Evolutionary conservation across 2,113 vertebrate genomes (phyloP).

Genomic region (Vidua macroura): DNA sequence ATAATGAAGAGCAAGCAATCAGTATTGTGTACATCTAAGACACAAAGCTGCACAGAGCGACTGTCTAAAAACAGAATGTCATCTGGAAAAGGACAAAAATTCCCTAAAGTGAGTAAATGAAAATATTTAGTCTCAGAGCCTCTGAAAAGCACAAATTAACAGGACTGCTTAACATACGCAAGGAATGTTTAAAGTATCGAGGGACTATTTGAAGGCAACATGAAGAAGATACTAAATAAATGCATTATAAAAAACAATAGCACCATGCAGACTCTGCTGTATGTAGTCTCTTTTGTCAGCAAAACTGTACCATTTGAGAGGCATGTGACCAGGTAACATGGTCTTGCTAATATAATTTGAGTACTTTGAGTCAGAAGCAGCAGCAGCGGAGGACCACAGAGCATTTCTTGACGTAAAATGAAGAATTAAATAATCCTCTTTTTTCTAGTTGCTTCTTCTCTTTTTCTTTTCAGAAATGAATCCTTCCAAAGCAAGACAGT

Average conservation of each 20-base stretch:
- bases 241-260: not conserved
- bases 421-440: not conserved
- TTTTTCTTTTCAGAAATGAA: not conserved
- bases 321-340: not conserved
- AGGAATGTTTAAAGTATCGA: not conserved
- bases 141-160: constrained; percentile 33
- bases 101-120: constrained; percentile 1
- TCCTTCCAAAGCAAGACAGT: not conserved
- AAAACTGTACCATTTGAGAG: not conserved
- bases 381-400: not conserved
- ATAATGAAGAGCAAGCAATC: not conserved
- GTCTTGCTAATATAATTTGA: not conserved
- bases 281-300: not conserved
- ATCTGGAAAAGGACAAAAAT: constrained; percentile 21
- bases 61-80: not conserved
- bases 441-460: not conserved
- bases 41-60: not conserved
- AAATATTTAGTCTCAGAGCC: not conserved
- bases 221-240: not conserved
- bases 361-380: not conserved
- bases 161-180: not conserved
- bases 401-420: not conserved
- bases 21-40: not conserved
- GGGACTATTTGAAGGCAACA: not conserved
- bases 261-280: not conserved